Base-by-base conservation (phyloP, 2,888 invertebrate genomes). In the Dicyrtoma fusca region DNA sequence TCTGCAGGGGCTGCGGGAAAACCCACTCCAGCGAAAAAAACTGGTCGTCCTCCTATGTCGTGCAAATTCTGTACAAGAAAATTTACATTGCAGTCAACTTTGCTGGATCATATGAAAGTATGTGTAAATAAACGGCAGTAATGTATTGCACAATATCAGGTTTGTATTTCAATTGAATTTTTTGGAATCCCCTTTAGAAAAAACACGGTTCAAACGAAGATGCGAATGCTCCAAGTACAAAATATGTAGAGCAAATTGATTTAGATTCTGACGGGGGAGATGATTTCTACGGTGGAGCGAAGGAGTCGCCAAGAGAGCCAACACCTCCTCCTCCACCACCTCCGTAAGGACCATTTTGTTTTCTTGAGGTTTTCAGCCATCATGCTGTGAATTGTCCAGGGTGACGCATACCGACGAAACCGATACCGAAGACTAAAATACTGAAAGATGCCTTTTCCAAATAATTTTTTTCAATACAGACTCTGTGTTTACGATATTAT, bases 61-160 rank as follows among this genome's bases (percentile, higher is more conserved):
- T 71, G 71, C 23, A 65, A 55, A 45, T 45, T 65, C 8, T 71
- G 71, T 19, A n/a, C 26, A 4, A 57, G 49, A 21, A 71, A 55
- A 26, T 71, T 71, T 34, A 71, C 65, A 17, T 26, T 71, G n/a
- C 26, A 14, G 6, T 45, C 49, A 8, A 25, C 65, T 4, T 44
- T 65, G 19, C 44, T 57, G 23, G 71, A 71, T 45, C 71, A 71
- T 49, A 64, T 71, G 65, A 69, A 69, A 45, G 69, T 69, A 59
- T 3, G 21, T 47, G n/a, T n/a, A n/a, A 14, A 57, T 14, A 57
- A 14, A 34, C n/a, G n/a, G n/a, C n/a, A n/a, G n/a, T 57, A 8
- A 23, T 57, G n/a, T 21, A 23, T 53, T 53, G 11, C 23, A 11
- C 14, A 21, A 57, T 21, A n/a, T n/a, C n/a, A n/a, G n/a, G n/a